A percentile compares a stretch with the other conserved stretches of the same genome.
Evolutionary conservation across 2,113 vertebrate species (phyloP).

Genomic region (western clawed frog (Xenopus tropicalis)): DNA sequence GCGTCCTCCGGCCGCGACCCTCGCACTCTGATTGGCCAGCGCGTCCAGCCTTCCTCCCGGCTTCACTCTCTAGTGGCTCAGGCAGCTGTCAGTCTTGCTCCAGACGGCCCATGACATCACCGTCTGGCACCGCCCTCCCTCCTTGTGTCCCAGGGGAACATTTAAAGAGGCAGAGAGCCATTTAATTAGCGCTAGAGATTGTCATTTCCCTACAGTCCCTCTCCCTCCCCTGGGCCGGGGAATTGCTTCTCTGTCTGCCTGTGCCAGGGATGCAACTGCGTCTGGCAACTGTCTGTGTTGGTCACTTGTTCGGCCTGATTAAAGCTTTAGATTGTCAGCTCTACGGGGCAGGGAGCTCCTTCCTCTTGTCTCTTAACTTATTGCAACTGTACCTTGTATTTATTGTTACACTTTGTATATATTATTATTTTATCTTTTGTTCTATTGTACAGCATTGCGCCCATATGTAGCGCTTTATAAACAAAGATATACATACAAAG

Average conservation of each 20-base stretch:
- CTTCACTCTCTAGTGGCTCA: slow-evolving; percentile 22
- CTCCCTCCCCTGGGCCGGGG: background rate
- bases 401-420: too few relatives aligned
- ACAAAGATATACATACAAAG: too few relatives aligned
- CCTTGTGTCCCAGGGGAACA: slow-evolving; percentile 32
- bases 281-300: too few relatives aligned
- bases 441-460: too few relatives aligned
- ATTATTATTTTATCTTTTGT: too few relatives aligned
- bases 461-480: too few relatives aligned
- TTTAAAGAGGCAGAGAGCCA: slow-evolving; percentile 37
- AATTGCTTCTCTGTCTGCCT: background rate
- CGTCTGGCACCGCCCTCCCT: slow-evolving; percentile 28
- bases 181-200: slow-evolving; percentile 19
- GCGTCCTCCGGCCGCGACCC: slow-evolving; percentile 4
- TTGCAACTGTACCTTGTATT: too few relatives aligned
- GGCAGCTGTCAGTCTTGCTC: background rate
- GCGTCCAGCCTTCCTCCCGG: background rate
- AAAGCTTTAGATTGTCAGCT: too few relatives aligned
- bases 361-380: too few relatives aligned
- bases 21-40: background rate
- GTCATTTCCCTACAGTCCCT: too few relatives aligned
- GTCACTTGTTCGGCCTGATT: too few relatives aligned
- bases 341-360: too few relatives aligned
- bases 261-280: background rate
- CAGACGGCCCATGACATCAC: slow-evolving; percentile 26